Base-by-base conservation (phyloP, 2,888 invertebrate species). In the Amphipyra tragopoginis region DNA sequence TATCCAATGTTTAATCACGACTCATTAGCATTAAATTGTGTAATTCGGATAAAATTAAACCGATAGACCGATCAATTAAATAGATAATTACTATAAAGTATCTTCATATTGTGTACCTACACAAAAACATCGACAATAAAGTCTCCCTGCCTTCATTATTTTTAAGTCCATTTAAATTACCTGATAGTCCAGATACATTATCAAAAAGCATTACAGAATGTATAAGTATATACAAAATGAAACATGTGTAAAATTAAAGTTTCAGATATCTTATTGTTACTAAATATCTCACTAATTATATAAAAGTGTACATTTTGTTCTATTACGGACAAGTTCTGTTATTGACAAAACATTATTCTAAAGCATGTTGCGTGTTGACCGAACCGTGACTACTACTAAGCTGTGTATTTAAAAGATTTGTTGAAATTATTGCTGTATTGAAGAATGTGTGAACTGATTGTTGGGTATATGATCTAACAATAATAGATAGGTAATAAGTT, bases 321-420 rank as follows among this genome's bases (percentile, higher is more conserved):
- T 75, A 76, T 65, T 79, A 77, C 65, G 51, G 59, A 71, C 45
- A 54, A 68, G 51, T 79, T 79, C 57, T 75, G 75, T 77, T 90
- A 85, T 84, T 80, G 77, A 87, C 84, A 85, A 89, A 88, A 87
- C 76, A 84, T 80, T 81, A 78, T 85, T 84, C 75, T 86, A 86
- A 88, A 85, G 90, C 90, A 90, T 91, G 90, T 88, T 89, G 90
- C 87, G 91, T 90, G 89, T 89, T 82, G 60, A 65, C 56, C 21
- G 51, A 70, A 72, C 73, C 72, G 70, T 65, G 47, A 65, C 64
- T 55, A 53, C 45, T 67, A 50, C 53, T 65, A 48, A 58, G 47
- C 39, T 68, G 61, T 49, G 13, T 57, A 66, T 49, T 48, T 55
- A 57, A 47, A 48, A 58, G 49, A 56, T 58, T 63, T 59, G 48